Base-by-base conservation (phyloP, 2,797 vertebrate species). In the Chiloscyllium punctatum region DNA sequence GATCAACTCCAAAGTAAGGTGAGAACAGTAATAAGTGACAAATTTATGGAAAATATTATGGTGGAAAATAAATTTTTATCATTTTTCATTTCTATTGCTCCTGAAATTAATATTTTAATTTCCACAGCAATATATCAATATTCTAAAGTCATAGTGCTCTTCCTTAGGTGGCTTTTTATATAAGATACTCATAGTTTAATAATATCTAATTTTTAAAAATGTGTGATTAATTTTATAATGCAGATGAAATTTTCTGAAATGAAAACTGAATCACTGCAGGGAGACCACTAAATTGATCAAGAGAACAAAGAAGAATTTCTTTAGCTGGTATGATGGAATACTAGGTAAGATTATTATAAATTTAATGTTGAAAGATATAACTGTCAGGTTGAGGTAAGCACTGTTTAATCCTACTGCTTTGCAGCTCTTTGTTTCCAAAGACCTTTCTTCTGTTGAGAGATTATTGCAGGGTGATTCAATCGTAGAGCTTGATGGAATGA, bases 311-410 rank as follows among this genome's bases (percentile, higher is more conserved):
- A 95, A n/a, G 71, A 13, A 95, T 53, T 57, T 77, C 30, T 95
- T 53, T 53, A 33, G 25, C 72, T 72, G 94, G 15, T 95, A 57
- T 71, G 94, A 74, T 77, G 42, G 87, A 57, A 4, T 53, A 42
- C 18, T 69, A 25, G 6, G 8, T 69, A 92, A 92, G 21, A 27
- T 69, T 68, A 92, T 69, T 92, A 92, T 92, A 92, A 92, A 92
- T 96, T 96, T 96, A 96, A 96, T 96, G 96, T 51, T 77, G 74
- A 95, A 96, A 90, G 62, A 62, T 71, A 68, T 68, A 68, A 92
- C n/a, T 42, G 48, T 77, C 72, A 95, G 71, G 72, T 53, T 77
- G 94, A 77, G 48, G 71, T 53, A 74, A 77, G 51, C 68, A n/a
- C 42, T 33, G 68, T n/a, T 77, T 51, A 95, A 77, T 92, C 66